A percentile compares a stretch with the other conserved stretches of the same genome.
Evolutionary conservation across 1,140 invertebrate genomes (phyloP).

Genomic region (Cydia fagiglandana): DNA sequence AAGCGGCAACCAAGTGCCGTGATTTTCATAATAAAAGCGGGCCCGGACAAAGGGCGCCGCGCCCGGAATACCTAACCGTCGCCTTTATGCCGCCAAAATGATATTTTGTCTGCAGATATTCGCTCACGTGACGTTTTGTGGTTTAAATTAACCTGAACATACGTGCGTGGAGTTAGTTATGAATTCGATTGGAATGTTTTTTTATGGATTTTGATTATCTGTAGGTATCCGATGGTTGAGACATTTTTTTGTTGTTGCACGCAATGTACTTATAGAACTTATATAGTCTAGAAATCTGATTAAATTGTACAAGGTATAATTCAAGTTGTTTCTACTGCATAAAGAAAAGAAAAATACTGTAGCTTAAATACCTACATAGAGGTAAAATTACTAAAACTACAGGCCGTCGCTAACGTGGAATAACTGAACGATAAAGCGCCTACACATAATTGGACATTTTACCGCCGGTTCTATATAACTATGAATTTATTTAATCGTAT

Average conservation of each 20-base stretch:
- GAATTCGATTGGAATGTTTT: slow-evolving; percentile 19
- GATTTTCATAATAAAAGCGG: slow-evolving; percentile 32
- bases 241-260: not conserved
- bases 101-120: slow-evolving; percentile 32
- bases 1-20: slow-evolving; percentile 26
- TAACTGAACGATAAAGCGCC: too few species aligned
- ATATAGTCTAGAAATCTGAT: too few species aligned
- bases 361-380: too few species aligned
- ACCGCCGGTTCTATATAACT: too few species aligned
- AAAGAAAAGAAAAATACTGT: too few species aligned
- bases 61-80: slow-evolving; percentile 12
- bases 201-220: slow-evolving; percentile 8
- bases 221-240: not conserved
- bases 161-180: slow-evolving; percentile 6
- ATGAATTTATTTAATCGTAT: too few species aligned
- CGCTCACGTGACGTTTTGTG: slow-evolving; percentile 27
- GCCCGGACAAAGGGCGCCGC: slow-evolving; percentile 19
- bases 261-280: too few species aligned
- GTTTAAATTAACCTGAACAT: slow-evolving; percentile 31
- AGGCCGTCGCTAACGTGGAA: too few species aligned
- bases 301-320: too few species aligned
- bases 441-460: too few species aligned
- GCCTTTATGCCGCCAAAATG: slow-evolving; percentile 26
- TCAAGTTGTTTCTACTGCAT: too few species aligned
- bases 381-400: too few species aligned